These are phyloP conservation scores for Plusia festucae DNA, from an alignment of 2,888 invertebrate species.

Conservation along the genomic window DNA sequence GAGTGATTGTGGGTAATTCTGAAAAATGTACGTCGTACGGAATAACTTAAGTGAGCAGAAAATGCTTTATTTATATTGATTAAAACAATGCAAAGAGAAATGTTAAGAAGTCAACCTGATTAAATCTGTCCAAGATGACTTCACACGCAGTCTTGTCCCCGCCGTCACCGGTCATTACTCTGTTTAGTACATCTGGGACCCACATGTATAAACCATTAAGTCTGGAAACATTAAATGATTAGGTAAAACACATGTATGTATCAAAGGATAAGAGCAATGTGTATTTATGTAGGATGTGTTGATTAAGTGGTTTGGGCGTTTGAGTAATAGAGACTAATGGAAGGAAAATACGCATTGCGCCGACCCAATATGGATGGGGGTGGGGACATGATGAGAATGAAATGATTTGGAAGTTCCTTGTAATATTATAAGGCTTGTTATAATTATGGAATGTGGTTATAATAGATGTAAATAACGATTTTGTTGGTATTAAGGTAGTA, in stretches of 20 bases:
- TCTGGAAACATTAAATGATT: constrained; percentile 67
- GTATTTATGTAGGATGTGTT: no score
- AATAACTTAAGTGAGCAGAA: background rate
- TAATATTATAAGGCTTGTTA: no score
- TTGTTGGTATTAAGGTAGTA: no score
- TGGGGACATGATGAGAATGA: no score
- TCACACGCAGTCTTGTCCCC: constrained; percentile 76
- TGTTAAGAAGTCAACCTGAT: constrained; percentile 65
- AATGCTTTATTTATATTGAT: background rate
- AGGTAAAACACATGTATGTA: background rate
- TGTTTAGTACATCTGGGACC: constrained; percentile 89
- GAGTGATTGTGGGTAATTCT: no score
- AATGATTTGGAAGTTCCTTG: background rate
- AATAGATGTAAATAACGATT: no score
- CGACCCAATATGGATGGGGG: no score
- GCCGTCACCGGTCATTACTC: constrained; percentile 77
- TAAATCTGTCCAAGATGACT: constrained; percentile 76
- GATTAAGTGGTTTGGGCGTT: no score
- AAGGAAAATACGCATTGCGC: no score
- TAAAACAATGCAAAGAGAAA: background rate
- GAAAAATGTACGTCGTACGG: no score
- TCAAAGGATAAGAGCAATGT: background rate
- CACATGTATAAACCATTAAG: constrained; percentile 89
- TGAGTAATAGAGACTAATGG: no score
- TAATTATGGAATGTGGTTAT: no score